Percentiles rank a stretch among this genome's conserved stretches.
These are phyloP conservation scores for Miniopterus natalensis DNA, from an alignment of 2,113 vertebrate species.

Conservation along the genomic window DNA sequence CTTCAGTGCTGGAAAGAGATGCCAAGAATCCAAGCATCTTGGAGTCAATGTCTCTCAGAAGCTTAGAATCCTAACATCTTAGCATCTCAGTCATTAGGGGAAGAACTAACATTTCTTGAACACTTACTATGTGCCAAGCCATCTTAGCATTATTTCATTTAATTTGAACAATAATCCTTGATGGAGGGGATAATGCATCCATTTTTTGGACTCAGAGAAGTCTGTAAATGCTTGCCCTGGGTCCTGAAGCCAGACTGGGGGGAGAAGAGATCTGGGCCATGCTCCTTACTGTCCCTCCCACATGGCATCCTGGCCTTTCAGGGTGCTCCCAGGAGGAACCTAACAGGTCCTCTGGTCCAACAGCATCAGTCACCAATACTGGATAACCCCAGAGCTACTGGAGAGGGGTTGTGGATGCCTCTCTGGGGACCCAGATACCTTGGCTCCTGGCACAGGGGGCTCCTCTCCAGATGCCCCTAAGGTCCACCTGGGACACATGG, in stretches of 20 bases:
- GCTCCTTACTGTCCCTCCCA: background rate
- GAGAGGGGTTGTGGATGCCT: background rate
- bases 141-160: background rate
- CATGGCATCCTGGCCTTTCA: background rate
- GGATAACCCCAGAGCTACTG: background rate
- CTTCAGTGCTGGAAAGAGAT: background rate
- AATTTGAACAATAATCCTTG: background rate
- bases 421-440: background rate
- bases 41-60: background rate
- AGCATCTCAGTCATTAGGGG: background rate
- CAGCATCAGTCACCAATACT: background rate
- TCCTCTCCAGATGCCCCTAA: background rate
- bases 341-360: background rate
- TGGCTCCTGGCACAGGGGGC: background rate
- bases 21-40: background rate
- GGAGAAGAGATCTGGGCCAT: too few species aligned
- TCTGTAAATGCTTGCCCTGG: background rate
- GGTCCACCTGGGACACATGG: background rate
- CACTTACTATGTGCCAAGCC: background rate
- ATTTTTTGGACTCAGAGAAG: background rate
- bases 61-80: background rate
- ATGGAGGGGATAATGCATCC: background rate
- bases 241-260: background rate
- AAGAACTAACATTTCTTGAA: background rate
- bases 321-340: background rate